Conservation (phyloP, 2,888 invertebrate species). For the Limenitis camilla region DNA sequence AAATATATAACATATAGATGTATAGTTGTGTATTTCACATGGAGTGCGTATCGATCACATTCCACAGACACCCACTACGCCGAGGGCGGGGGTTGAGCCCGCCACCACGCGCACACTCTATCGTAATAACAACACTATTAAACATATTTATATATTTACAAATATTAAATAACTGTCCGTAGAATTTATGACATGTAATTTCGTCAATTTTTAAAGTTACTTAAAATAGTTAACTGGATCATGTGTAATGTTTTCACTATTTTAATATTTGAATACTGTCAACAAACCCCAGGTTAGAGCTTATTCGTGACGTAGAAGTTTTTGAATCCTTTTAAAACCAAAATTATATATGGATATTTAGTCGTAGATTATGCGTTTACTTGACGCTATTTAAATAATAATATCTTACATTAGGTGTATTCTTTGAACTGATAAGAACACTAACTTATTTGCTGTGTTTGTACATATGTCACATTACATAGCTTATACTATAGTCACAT, state of each 20-base stretch:
- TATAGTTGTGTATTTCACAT: constrained; percentile 13
- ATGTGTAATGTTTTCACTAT: constrained; percentile 4
- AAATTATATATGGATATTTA: constrained; percentile 28
- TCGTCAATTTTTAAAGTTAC: constrained; percentile 8
- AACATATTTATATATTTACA: no score
- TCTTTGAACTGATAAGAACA: constrained; percentile 7
- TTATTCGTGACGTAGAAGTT: constrained; percentile 43
- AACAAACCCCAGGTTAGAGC: constrained; percentile 48
- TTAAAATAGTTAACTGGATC: not conserved
- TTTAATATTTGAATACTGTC: constrained; percentile 12
- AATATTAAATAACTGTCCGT: no score
- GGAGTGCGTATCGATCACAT: no score
- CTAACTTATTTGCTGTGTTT: not conserved
- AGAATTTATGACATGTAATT: constrained; percentile 18
- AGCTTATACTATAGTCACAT: constrained; percentile 7
- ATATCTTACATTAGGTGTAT: constrained; percentile 2
- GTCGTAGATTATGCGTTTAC: constrained; percentile 27
- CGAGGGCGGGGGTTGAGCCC: no score
- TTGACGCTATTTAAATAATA: not conserved
- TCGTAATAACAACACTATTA: no score
- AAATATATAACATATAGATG: constrained; percentile 4
- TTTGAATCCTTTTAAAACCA: constrained; percentile 26
- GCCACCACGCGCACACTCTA: no score
- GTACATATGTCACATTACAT: constrained; percentile 4
- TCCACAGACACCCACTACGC: no score